These are phyloP conservation scores for Loriculus beryllinus DNA, from an alignment of 2,797 vertebrate species.

Conservation along the genomic window DNA sequence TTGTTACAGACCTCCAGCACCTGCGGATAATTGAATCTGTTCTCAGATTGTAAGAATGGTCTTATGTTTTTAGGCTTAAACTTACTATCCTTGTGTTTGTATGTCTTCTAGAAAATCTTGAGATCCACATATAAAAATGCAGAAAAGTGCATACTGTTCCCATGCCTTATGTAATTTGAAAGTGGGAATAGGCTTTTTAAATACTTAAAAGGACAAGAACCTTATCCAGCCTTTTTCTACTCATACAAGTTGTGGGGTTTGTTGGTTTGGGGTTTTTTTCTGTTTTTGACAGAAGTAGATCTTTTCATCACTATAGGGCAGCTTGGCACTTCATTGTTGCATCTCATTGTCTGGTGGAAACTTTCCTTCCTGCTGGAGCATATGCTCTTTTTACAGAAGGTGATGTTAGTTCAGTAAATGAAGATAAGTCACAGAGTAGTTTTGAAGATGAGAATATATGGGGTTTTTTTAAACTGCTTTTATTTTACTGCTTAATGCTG, in stretches of 20 bases:
- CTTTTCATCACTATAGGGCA: background rate
- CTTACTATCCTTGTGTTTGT: background rate
- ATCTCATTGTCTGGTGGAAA: fast-evolving
- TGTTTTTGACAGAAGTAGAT: background rate
- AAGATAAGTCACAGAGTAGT: background rate
- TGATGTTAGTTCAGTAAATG: fast-evolving
- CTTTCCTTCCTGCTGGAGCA: too few relatives aligned
- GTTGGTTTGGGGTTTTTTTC: background rate
- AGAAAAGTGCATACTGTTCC: background rate
- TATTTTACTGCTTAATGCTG: background rate
- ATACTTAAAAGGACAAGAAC: background rate
- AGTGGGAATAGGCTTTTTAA: background rate
- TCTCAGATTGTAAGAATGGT: background rate
- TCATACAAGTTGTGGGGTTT: background rate
- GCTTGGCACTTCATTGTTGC: background rate
- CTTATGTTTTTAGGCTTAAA: background rate
- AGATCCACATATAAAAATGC: background rate
- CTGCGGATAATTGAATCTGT: background rate
- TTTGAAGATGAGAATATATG: background rate
- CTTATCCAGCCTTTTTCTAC: fast-evolving
- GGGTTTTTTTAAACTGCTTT: background rate
- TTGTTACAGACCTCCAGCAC: background rate
- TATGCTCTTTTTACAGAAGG: background rate
- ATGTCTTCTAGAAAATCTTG: background rate
- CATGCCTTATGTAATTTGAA: background rate